Evolutionary conservation across 2,797 vertebrate genomes (phyloP).

Genomic region (Siniperca undulata): DNA sequence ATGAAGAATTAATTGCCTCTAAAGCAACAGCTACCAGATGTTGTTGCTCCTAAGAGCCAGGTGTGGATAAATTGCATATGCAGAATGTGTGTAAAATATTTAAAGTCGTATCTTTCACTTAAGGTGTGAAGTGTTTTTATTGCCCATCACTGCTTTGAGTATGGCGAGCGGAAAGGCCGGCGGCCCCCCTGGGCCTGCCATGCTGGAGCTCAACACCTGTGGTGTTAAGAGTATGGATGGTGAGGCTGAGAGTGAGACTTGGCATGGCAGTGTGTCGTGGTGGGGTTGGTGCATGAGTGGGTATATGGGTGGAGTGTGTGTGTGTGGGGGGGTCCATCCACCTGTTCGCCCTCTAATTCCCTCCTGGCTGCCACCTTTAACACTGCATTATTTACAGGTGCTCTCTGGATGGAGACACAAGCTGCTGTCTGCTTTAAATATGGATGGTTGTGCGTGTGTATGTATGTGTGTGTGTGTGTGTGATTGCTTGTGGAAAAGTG

Average conservation of each 20-base stretch:
- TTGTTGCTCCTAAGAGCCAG: slow-evolving; percentile 85
- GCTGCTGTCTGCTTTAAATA: slow-evolving; percentile 77
- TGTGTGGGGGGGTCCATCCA: slow-evolving; percentile 67
- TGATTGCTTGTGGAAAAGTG: background rate
- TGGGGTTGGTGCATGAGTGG: slow-evolving; percentile 56
- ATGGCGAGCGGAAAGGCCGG: slow-evolving; percentile 64
- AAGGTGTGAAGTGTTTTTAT: slow-evolving; percentile 87
- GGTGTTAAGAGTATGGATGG: slow-evolving; percentile 73
- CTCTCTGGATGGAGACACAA: slow-evolving; percentile 76
- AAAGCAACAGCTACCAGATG: slow-evolving; percentile 87
- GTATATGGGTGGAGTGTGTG: slow-evolving; percentile 5
- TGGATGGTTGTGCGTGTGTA: slow-evolving; percentile 47
- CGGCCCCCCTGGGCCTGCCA: slow-evolving; percentile 62
- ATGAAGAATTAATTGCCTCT: slow-evolving; percentile 86
- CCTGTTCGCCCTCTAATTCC: slow-evolving; percentile 78
- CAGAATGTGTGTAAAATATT: slow-evolving; percentile 89
- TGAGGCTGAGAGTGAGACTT: slow-evolving; percentile 65
- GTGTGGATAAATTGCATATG: slow-evolving; percentile 87
- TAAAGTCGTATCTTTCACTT: slow-evolving; percentile 88
- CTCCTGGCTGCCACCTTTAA: slow-evolving; percentile 82
- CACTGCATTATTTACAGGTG: slow-evolving; percentile 88
- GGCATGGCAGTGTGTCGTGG: slow-evolving; percentile 41
- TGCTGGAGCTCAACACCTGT: slow-evolving; percentile 74
- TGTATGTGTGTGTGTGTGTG: background rate
- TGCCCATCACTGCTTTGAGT: slow-evolving; percentile 82